A percentile compares a stretch with the other conserved stretches of the same genome.
These are phyloP conservation scores for Rhincodon typus DNA, from an alignment of 2,797 vertebrate genomes.

Conservation along the genomic window DNA sequence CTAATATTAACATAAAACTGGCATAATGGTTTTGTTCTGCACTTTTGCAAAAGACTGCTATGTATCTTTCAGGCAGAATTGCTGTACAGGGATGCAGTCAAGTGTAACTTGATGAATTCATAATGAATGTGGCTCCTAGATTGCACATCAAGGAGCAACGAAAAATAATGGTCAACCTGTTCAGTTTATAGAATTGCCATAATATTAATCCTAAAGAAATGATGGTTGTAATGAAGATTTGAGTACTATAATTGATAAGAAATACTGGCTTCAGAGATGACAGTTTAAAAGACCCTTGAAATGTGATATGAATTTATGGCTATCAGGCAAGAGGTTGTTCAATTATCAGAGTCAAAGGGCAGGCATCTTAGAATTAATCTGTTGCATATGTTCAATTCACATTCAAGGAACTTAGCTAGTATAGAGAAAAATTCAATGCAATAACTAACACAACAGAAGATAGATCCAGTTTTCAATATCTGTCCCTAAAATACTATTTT, in stretches of 20 bases:
- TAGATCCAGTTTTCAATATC: not conserved
- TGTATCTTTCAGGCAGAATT: constrained; percentile 5
- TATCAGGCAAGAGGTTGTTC: not conserved
- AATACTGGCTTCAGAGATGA: not conserved
- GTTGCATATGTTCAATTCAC: not conserved
- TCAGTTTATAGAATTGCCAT: not conserved
- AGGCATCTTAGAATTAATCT: not conserved
- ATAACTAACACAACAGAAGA: not conserved
- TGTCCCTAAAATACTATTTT: not conserved
- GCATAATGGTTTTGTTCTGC: not conserved
- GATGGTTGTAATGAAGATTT: not conserved
- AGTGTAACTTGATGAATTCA: not conserved
- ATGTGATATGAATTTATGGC: not conserved
- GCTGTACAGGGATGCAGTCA: not conserved
- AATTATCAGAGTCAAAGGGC: not conserved
- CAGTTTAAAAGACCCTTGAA: not conserved
- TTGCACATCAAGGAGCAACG: not conserved
- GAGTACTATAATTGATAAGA: not conserved
- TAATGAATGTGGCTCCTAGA: not conserved
- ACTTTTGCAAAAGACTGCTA: not conserved
- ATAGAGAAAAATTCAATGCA: not conserved
- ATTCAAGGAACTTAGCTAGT: not conserved
- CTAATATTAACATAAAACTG: not conserved
- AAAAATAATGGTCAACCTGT: not conserved
- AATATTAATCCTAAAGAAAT: not conserved